phyloP scores from a whole-genome alignment of 2,797 vertebrate species.

The Melanotaenia maccullochi region DNA sequence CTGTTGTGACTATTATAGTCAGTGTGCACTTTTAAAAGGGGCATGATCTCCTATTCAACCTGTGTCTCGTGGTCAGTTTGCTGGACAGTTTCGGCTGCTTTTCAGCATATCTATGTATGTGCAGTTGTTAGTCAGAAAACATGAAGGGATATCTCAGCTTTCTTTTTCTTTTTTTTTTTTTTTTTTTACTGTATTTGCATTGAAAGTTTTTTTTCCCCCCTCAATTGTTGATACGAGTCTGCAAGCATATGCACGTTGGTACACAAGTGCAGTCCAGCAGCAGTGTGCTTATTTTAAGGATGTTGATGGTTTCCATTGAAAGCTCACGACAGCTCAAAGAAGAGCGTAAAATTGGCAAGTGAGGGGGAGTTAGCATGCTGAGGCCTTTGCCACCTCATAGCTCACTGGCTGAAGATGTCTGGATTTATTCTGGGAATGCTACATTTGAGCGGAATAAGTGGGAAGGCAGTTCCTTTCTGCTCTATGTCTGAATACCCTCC shows the following conservation, averaged over 20 bases:
- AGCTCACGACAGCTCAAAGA: slow-evolving; percentile 82
- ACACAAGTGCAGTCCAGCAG: slow-evolving; percentile 73
- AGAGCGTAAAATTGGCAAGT: slow-evolving; percentile 82
- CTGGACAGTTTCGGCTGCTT: slow-evolving; percentile 33
- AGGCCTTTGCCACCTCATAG: slow-evolving; percentile 83
- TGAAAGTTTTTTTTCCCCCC: slow-evolving; percentile 14
- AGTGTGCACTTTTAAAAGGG: slow-evolving; percentile 32
- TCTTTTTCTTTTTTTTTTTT: background rate
- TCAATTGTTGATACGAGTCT: slow-evolving; percentile 28
- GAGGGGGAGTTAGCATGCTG: slow-evolving; percentile 78
- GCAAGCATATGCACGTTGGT: slow-evolving; percentile 47
- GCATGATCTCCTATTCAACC: slow-evolving; percentile 55
- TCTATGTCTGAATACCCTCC: slow-evolving; percentile 67
- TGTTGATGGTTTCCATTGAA: slow-evolving; percentile 83
- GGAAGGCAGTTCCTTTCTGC: slow-evolving; percentile 72
- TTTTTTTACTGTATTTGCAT: slow-evolving; percentile 49
- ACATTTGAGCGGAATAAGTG: slow-evolving; percentile 81
- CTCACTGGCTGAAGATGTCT: slow-evolving; percentile 84
- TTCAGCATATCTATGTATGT: background rate
- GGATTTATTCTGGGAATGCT: slow-evolving; percentile 85
- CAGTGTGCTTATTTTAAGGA: slow-evolving; percentile 78
- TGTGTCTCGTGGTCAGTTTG: slow-evolving; percentile 35
- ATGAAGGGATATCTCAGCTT: slow-evolving; percentile 11
- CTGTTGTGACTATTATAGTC: slow-evolving; percentile 38
- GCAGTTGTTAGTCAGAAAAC: slow-evolving; percentile 4